Percentiles rank a stretch among this genome's conserved stretches.
Conservation (phyloP, 2,797 vertebrate genomes). For the Notolepis coatsorum region DNA sequence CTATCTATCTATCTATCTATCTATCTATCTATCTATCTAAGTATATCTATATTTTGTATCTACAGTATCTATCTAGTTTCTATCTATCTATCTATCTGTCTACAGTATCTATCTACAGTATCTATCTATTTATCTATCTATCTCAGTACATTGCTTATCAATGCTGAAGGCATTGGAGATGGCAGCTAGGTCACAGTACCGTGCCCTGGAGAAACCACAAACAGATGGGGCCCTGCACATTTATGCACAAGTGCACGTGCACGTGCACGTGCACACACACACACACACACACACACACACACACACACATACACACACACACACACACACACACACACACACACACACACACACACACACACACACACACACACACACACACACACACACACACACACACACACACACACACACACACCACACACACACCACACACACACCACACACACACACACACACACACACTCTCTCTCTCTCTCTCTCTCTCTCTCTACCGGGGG, state of each 20-base stretch:
- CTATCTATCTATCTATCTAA: not conserved
- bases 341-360: constrained; percentile 10
- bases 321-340: not conserved
- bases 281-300: constrained; percentile 7
- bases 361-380: constrained; percentile 37
- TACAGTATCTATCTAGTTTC: constrained; percentile 4
- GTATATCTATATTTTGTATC: constrained; percentile 33
- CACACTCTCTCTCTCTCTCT: constrained; percentile 13
- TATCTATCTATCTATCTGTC: constrained; percentile 42
- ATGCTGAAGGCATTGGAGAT: constrained; percentile 70
- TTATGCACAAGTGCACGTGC: too few relatives aligned
- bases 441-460: constrained; percentile 10
- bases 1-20: not conserved
- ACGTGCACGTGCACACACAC: not conserved
- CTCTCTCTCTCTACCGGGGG: constrained; percentile 68
- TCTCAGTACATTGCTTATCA: constrained; percentile 66
- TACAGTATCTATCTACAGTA: constrained; percentile 2
- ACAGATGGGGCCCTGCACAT: constrained; percentile 75
- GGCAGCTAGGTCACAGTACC: constrained; percentile 78
- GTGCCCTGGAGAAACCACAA: constrained; percentile 76
- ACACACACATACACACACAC: constrained; percentile 17
- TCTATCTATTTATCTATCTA: constrained; percentile 50
- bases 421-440: not conserved
- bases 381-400: not conserved
- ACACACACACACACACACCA: constrained; percentile 24